Base-by-base conservation (phyloP, 2,888 invertebrate species). In the Calameuta pallipes region DNA sequence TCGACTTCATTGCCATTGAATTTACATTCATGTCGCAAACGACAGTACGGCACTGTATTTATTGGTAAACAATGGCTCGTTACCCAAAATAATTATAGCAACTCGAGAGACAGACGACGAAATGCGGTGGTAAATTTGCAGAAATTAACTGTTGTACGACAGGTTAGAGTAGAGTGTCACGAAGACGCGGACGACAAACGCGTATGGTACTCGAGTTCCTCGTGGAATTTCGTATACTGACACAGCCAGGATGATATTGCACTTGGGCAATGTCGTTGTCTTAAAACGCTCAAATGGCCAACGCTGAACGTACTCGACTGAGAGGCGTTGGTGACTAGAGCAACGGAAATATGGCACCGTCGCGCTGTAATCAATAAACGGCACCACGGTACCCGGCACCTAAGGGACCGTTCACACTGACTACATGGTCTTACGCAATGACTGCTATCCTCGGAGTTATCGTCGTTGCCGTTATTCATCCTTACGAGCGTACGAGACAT, bases 351-450 rank as follows among this genome's bases (percentile, higher is more conserved):
- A 87, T 89, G 89, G 88, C 87, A 87, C 88, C 84, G 83, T 80
- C 80, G 85, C 82, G 79, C 78, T 79, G 83, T 75, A 82, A 89
- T 89, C 89, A 84, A 89, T 89, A 87, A 89, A 88, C 84, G 87
- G 87, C 85, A 88, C 88, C 85, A 79, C 79, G 81, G 83, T 75
- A 33, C 71, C 70, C 68, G 73, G 73, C 71, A 76, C 79, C 34
- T 81, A 79, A 80, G 81, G 83, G 80, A 36, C 79, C 84, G 83
- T 82, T 80, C 81, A 81, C 80, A 77, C 71, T 37, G 30, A 69
- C 23, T 33, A 23, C 56, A 56, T 23, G 23, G 56, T 56, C 56
- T 56, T 56, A 56, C 56, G 56, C 56, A 56, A 56, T 56, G 9
- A 56, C 56, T 56, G 9, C 56, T 56, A 56, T 56, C 23, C 56